Evolutionary conservation across 2,113 vertebrate species (phyloP).

Genomic region (Lipophrys pholis): DNA sequence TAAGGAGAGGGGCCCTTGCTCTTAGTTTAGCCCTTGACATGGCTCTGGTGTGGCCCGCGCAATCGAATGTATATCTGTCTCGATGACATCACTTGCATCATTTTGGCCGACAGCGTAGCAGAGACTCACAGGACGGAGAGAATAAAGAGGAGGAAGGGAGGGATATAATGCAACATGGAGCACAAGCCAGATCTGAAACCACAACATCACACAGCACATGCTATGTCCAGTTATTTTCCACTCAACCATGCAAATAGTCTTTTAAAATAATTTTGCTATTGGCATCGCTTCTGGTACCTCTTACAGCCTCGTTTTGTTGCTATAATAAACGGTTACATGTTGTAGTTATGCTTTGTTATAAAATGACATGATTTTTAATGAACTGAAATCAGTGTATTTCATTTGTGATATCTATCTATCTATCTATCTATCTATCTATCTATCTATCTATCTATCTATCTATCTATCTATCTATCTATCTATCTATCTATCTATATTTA

Average conservation of each 20-base stretch:
- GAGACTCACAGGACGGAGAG: neutral
- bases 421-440: neutral
- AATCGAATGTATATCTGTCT: constrained; percentile 34
- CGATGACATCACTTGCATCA: constrained; percentile 10
- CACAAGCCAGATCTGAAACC: constrained; percentile 51
- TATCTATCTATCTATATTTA: too few relatives aligned
- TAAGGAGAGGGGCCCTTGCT: constrained; percentile 63
- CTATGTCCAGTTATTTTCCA: constrained; percentile 16
- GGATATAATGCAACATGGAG: constrained; percentile 26
- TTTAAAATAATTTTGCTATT: neutral
- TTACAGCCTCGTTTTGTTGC: neutral
- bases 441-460: too few relatives aligned
- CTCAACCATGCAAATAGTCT: constrained; percentile 21
- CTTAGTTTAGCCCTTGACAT: constrained; percentile 58
- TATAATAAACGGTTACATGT: neutral
- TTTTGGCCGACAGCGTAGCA: constrained; percentile 4
- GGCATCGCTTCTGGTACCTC: constrained; percentile 2
- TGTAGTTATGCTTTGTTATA: neutral
- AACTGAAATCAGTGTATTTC: neutral
- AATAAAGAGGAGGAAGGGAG: constrained; percentile 5
- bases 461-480: too few relatives aligned
- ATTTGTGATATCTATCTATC: neutral
- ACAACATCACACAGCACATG: constrained; percentile 44
- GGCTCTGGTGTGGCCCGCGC: constrained; percentile 27
- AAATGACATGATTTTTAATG: constrained; percentile 19